phyloP scores from a whole-genome alignment of 2,113 vertebrate genomes.

The Spea bombifrons region DNA sequence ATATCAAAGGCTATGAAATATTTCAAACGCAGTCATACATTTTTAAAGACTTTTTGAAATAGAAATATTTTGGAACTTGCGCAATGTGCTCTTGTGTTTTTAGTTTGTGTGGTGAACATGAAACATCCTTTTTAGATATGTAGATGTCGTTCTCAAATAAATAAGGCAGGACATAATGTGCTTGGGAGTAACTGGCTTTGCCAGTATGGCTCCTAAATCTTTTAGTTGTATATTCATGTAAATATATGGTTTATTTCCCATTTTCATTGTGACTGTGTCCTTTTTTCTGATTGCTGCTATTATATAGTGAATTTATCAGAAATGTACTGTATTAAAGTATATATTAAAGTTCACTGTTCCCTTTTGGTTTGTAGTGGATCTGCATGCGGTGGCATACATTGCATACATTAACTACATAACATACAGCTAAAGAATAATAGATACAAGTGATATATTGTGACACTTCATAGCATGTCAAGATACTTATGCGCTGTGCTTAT shows the following conservation, averaged over 20 bases:
- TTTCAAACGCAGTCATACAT: not conserved
- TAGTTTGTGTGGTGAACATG: constrained; percentile 6
- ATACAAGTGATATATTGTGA: too few species aligned
- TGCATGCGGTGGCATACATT: too few species aligned
- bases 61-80: not conserved
- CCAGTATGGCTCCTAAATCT: not conserved
- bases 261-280: constrained; percentile 14
- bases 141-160: constrained; percentile 10
- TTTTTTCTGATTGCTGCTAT: constrained; percentile 22
- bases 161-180: constrained; percentile 1
- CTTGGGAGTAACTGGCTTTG: not conserved
- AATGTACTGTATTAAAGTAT: constrained; percentile 46
- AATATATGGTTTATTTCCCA: constrained; percentile 10
- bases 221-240: constrained; percentile 40
- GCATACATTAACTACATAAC: too few species aligned
- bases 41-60: not conserved
- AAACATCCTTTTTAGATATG: not conserved
- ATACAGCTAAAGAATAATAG: too few species aligned
- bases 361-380: too few species aligned
- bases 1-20: not conserved
- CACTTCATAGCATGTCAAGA: too few species aligned
- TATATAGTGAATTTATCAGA: constrained; percentile 20
- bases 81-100: not conserved
- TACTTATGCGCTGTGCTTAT: too few species aligned
- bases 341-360: constrained; percentile 2